Conservation (phyloP, 2,797 vertebrate genomes). For the Tachyglossus aculeatus region DNA sequence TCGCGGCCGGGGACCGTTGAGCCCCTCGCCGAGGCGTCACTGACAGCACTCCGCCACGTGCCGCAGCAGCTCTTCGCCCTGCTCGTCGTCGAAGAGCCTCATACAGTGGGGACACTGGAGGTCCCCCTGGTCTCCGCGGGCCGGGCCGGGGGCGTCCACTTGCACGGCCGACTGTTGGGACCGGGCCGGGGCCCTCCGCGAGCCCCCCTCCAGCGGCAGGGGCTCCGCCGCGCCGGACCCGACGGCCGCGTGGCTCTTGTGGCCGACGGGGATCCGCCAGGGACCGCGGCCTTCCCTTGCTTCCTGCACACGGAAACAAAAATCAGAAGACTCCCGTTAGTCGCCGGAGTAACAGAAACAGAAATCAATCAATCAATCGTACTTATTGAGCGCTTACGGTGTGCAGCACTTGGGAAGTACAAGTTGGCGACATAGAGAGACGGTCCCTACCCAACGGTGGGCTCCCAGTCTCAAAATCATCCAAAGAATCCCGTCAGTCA, state of each 20-base stretch:
- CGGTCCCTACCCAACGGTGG: too few species aligned
- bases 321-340: too few species aligned
- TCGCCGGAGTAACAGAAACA: too few species aligned
- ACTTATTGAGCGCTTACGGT: too few species aligned
- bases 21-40: too few species aligned
- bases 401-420: too few species aligned
- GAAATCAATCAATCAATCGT: too few species aligned
- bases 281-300: conserved; percentile 62
- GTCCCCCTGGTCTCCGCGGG: conserved; percentile 73
- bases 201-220: conserved; percentile 62
- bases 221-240: conserved; percentile 67
- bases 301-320: conserved; percentile 63
- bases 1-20: too few species aligned
- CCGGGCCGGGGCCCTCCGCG: conserved; percentile 35
- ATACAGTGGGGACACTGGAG: conserved; percentile 89
- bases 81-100: conserved; percentile 78
- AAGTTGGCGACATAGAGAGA: too few species aligned
- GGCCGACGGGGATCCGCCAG: conserved; percentile 71
- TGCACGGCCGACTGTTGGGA: conserved; percentile 39
- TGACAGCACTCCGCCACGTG: conserved; percentile 87
- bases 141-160: conserved; percentile 32
- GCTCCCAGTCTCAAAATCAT: too few species aligned
- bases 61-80: conserved; percentile 82
- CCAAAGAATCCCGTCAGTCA: too few species aligned
- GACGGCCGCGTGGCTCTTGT: conserved; percentile 65